Conservation (phyloP, 2,113 vertebrate genomes). For the Lathamus discolor region DNA sequence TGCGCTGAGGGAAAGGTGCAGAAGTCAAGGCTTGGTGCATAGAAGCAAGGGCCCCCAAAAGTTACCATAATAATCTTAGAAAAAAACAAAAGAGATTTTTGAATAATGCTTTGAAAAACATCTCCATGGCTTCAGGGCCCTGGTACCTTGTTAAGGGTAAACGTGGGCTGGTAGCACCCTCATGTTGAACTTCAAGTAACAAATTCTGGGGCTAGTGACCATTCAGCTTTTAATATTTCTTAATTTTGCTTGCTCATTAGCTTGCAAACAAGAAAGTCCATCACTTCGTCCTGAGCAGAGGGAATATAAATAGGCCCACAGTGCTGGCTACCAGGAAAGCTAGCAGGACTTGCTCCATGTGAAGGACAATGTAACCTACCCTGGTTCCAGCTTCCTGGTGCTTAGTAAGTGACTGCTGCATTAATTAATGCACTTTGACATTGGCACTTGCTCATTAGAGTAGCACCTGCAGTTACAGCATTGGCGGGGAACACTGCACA, state of each 20-base stretch:
- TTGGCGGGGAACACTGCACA: too few relatives aligned
- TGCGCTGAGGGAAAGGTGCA: neutral
- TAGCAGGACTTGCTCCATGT: neutral
- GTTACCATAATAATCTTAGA: neutral
- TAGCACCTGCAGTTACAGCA: neutral
- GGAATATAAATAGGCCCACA: neutral
- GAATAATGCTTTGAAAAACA: neutral
- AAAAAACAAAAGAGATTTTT: neutral
- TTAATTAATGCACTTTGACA: neutral
- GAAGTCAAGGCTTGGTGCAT: neutral
- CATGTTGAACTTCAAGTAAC: neutral
- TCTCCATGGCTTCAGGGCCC: neutral
- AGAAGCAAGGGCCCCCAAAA: neutral
- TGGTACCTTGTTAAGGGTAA: neutral
- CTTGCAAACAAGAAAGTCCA: neutral
- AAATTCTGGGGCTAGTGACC: neutral
- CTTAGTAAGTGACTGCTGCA: neutral
- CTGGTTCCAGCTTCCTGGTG: neutral
- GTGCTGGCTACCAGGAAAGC: neutral
- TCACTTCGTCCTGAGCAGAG: neutral
- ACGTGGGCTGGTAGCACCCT: neutral
- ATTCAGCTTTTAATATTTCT: neutral
- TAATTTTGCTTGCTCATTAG: neutral
- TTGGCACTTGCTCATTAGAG: accelerated
- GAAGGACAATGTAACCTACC: neutral